Conservation (phyloP, 2,888 invertebrate genomes). For the Zelleria hepariella region DNA sequence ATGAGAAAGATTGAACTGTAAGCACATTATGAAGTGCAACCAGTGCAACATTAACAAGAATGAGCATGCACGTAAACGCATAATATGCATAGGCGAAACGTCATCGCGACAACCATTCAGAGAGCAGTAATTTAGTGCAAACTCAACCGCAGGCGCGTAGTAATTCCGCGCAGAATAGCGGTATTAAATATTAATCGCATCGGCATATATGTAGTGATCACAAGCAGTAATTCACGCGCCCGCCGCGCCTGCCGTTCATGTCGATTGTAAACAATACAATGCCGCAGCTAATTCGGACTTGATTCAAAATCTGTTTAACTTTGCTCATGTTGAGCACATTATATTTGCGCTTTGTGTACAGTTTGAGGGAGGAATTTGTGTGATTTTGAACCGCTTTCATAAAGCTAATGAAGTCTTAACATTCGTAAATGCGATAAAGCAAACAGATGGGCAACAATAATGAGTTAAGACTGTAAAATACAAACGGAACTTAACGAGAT, state of each 20-base stretch:
- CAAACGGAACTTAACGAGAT: not conserved
- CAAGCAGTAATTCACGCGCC: conserved; percentile 43
- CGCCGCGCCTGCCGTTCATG: not conserved
- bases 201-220: conserved; percentile 60
- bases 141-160: conserved; percentile 53
- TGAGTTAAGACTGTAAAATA: not conserved
- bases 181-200: conserved; percentile 66
- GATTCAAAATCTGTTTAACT: not conserved
- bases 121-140: conserved; percentile 56
- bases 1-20: not conserved
- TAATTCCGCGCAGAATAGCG: conserved; percentile 57
- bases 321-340: not conserved
- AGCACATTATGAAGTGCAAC: not conserved
- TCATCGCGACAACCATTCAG: conserved; percentile 37
- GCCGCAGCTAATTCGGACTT: conserved; percentile 33
- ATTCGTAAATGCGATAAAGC: not conserved
- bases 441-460: not conserved
- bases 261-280: conserved; percentile 17
- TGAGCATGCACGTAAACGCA: not conserved
- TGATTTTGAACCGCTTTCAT: not conserved
- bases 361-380: not conserved
- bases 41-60: not conserved
- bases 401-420: not conserved
- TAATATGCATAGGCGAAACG: not conserved
- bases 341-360: not conserved